A percentile compares a stretch with the other conserved stretches of the same genome.
These are phyloP conservation scores for Epistrophe eligans DNA, from an alignment of 2,888 invertebrate genomes.

Conservation along the genomic window DNA sequence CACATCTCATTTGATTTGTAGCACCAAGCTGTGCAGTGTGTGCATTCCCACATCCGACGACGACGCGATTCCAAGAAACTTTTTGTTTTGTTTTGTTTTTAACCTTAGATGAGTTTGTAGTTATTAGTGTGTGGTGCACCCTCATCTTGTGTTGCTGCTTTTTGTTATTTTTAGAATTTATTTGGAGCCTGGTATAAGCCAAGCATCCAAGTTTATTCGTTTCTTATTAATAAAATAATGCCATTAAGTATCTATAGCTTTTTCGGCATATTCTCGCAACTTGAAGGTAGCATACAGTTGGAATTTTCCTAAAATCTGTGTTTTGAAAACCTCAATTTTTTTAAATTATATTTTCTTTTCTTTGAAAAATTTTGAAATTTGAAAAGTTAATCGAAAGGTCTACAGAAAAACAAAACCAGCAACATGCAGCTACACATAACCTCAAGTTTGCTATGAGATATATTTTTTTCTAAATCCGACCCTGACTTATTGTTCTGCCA, in stretches of 20 bases:
- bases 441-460: too few relatives aligned
- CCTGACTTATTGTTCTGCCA: background rate
- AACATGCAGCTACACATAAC: too few relatives aligned
- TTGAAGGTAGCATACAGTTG: too few relatives aligned
- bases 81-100: background rate
- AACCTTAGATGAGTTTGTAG: background rate
- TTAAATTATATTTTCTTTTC: too few relatives aligned
- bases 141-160: background rate
- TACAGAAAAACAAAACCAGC: too few relatives aligned
- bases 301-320: too few relatives aligned
- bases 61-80: constrained; percentile 47
- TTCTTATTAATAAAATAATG: background rate
- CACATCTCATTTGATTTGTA: constrained; percentile 55
- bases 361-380: too few relatives aligned
- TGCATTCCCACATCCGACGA: background rate
- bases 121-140: constrained; percentile 13
- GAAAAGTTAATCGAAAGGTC: too few relatives aligned
- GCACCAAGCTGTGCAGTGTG: background rate
- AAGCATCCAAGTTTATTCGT: background rate
- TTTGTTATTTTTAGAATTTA: background rate
- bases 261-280: too few relatives aligned
- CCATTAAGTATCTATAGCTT: background rate
- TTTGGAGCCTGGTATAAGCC: background rate
- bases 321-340: too few relatives aligned
- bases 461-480: background rate